Evolutionary conservation across 2,797 vertebrate species (phyloP).

Genomic region (Uromys caudimaculatus): DNA sequence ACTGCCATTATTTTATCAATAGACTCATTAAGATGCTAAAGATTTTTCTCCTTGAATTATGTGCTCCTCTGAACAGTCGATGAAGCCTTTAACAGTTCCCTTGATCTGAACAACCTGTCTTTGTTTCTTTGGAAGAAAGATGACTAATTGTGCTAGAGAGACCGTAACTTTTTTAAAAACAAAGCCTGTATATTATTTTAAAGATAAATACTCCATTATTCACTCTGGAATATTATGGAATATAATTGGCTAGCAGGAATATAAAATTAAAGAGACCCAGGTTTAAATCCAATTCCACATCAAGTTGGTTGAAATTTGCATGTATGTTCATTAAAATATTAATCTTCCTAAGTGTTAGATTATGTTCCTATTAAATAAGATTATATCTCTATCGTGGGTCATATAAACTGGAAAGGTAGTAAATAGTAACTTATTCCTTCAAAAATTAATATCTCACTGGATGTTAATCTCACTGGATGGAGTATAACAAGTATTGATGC

Average conservation of each 20-base stretch:
- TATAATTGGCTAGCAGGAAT: not conserved
- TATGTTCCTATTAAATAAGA: not conserved
- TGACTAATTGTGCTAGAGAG: conserved; percentile 41
- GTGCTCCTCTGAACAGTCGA: conserved; percentile 60
- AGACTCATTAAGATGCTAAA: conserved; percentile 76
- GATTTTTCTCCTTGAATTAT: conserved; percentile 79
- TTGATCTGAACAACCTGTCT: conserved; percentile 59
- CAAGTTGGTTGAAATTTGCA: not conserved
- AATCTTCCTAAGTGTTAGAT: conserved; percentile 1
- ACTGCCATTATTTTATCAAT: conserved; percentile 67
- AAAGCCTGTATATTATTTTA: not conserved
- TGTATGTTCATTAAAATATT: not conserved
- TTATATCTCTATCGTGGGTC: not conserved
- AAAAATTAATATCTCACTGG: not conserved
- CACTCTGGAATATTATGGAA: not conserved
- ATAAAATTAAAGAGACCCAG: conserved; percentile 9
- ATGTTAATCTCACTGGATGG: too few species aligned
- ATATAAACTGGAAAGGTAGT: not conserved
- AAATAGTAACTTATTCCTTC: not conserved
- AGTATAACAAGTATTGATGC: not conserved
- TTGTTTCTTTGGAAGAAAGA: conserved; percentile 49
- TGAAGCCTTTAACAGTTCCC: conserved; percentile 54
- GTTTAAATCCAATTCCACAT: not conserved
- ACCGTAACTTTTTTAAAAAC: not conserved
- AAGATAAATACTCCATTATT: not conserved